These are phyloP conservation scores for Acleris cristana DNA, from an alignment of 2,888 invertebrate species.

Conservation along the genomic window DNA sequence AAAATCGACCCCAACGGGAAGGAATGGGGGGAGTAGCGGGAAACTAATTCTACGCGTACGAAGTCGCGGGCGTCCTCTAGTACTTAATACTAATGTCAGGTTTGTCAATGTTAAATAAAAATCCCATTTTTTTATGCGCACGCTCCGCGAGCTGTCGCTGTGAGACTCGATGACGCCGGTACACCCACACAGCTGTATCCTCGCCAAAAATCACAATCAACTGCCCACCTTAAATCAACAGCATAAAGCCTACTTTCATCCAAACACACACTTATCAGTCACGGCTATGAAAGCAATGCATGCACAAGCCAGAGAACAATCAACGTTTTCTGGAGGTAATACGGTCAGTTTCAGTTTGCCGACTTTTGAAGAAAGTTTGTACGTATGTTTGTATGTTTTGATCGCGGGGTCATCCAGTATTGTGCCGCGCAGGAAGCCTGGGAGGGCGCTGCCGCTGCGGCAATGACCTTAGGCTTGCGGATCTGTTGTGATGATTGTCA, in stretches of 20 bases:
- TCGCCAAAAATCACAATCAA: background rate
- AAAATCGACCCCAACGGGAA: too few relatives aligned
- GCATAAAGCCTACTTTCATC: background rate
- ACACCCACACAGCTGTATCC: background rate
- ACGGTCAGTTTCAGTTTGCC: background rate
- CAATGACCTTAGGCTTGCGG: slow-evolving; percentile 47
- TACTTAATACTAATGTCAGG: too few relatives aligned
- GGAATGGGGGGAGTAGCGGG: too few relatives aligned
- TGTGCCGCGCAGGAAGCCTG: slow-evolving; percentile 47
- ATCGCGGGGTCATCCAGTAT: slow-evolving; percentile 52
- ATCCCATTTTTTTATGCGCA: slow-evolving; percentile 22
- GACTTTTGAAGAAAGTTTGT: slow-evolving; percentile 30
- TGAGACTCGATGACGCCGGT: slow-evolving; percentile 40
- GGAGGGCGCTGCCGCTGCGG: slow-evolving; percentile 44
- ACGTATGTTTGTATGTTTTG: slow-evolving; percentile 42
- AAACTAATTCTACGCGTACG: too few relatives aligned
- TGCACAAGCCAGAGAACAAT: background rate
- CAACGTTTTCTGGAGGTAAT: background rate
- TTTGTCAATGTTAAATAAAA: background rate
- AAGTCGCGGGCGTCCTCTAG: too few relatives aligned
- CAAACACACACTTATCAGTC: background rate
- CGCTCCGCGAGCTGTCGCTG: slow-evolving; percentile 22
- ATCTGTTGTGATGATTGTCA: slow-evolving; percentile 32
- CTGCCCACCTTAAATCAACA: background rate
- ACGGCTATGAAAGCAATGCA: background rate